phyloP scores from a whole-genome alignment of 2,113 vertebrate species.

The Mesitornis unicolor region DNA sequence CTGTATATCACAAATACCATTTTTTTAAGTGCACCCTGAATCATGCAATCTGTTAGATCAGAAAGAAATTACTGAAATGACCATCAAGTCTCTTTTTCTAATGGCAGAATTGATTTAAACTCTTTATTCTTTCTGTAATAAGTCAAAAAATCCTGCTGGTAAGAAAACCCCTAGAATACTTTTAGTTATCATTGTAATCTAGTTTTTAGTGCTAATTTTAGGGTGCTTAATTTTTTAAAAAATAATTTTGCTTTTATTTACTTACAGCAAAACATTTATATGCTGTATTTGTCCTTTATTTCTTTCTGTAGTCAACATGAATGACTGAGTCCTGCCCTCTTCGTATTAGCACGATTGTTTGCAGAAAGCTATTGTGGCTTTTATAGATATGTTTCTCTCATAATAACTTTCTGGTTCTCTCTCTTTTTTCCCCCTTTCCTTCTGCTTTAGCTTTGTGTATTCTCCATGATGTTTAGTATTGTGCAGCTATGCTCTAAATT shows the following conservation, averaged over 20 bases:
- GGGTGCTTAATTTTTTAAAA: background rate
- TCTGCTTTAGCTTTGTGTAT: background rate
- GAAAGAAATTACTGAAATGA: background rate
- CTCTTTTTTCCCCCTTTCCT: rapidly evolving
- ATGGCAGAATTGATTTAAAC: background rate
- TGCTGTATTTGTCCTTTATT: background rate
- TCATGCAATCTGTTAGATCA: background rate
- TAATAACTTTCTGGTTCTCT: background rate
- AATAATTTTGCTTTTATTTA: background rate
- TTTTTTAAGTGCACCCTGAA: background rate
- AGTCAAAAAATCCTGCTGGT: background rate
- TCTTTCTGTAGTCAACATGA: background rate
- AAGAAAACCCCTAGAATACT: background rate
- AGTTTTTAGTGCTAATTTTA: background rate
- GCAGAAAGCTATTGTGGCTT: background rate
- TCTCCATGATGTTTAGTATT: background rate
- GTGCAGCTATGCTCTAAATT: background rate
- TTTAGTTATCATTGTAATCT: background rate
- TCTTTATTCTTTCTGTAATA: background rate
- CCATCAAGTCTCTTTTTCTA: background rate
- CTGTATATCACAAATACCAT: background rate
- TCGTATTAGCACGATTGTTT: background rate
- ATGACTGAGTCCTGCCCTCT: background rate
- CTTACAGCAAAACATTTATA: background rate
- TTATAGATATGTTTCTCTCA: background rate